Percentiles rank a stretch among this genome's conserved stretches.
phyloP scores from a whole-genome alignment of 1,140 invertebrate genomes.

The Drosophila orosa region DNA sequence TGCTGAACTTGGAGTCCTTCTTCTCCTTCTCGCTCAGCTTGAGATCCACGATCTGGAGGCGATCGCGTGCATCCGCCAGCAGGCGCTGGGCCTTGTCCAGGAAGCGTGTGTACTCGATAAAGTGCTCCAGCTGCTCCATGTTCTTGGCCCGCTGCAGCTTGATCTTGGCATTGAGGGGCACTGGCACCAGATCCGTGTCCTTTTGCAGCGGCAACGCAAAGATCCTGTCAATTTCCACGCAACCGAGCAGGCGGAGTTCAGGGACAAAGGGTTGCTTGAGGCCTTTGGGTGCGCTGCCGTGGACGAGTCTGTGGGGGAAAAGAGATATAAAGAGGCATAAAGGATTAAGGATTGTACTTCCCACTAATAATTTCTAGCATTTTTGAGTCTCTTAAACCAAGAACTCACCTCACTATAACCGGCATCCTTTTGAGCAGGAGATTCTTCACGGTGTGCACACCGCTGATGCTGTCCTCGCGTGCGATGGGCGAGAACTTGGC shows the following conservation, averaged over 20 bases:
- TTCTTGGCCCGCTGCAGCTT: constrained; percentile 94
- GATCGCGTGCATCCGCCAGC: constrained; percentile 92
- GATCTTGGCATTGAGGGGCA: constrained; percentile 93
- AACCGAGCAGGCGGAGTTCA: constrained; percentile 92
- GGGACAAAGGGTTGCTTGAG: constrained; percentile 92
- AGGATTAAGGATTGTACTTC: neutral
- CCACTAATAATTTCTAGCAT: no score
- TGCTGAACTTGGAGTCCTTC: constrained; percentile 83
- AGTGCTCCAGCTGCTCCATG: constrained; percentile 90
- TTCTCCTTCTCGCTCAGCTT: constrained; percentile 88
- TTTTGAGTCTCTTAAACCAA: neutral
- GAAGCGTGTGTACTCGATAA: constrained; percentile 92
- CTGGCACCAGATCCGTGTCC: constrained; percentile 91
- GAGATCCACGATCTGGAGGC: constrained; percentile 91
- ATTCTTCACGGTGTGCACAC: constrained; percentile 94
- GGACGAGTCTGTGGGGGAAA: constrained; percentile 88
- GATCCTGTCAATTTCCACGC: constrained; percentile 92
- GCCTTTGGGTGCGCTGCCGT: constrained; percentile 92
- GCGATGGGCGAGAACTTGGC: constrained; percentile 96
- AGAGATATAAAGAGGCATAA: neutral
- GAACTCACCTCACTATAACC: constrained; percentile 89
- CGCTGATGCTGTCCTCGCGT: constrained; percentile 95
- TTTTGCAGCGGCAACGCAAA: constrained; percentile 93
- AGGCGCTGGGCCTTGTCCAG: constrained; percentile 92
- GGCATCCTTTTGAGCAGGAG: constrained; percentile 94